Conservation (phyloP, 2,797 vertebrate species). For the Strix occidentalis region DNA sequence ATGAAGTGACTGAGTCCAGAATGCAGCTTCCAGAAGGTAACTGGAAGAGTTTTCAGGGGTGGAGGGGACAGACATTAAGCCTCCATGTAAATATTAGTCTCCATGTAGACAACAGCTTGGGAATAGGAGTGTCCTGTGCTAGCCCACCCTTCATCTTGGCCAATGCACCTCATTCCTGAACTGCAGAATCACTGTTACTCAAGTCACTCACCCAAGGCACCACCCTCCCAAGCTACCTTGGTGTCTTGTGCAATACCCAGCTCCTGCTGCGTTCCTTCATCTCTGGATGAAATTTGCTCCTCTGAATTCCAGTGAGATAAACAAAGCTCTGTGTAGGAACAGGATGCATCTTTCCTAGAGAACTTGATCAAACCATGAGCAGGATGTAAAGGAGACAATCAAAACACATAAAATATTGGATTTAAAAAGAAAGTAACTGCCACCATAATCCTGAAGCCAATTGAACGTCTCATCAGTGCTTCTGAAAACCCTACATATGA, state of each 20-base stretch:
- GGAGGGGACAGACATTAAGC: conserved; percentile 24
- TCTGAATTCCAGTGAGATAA: not conserved
- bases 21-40: conserved; percentile 18
- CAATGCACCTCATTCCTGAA: conserved; percentile 48
- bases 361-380: not conserved
- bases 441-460: not conserved
- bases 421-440: not conserved
- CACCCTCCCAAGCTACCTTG: conserved; percentile 35
- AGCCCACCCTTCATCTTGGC: conserved; percentile 56
- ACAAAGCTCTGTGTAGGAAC: not conserved
- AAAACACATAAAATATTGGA: not conserved
- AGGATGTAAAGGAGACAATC: not conserved
- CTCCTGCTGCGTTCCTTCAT: not conserved
- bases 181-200: conserved; percentile 29
- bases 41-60: conserved; percentile 31
- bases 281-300: not conserved
- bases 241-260: not conserved
- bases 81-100: conserved; percentile 46
- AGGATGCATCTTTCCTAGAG: not conserved
- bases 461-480: not conserved
- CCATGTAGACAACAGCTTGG: conserved; percentile 31
- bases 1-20: conserved; percentile 13
- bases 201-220: not conserved
- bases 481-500: not conserved
- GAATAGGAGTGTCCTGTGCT: conserved; percentile 53